Percentiles rank a stretch among this genome's conserved stretches.
These are phyloP conservation scores for Otis tarda DNA, from an alignment of 2,113 vertebrate genomes.

Conservation along the genomic window DNA sequence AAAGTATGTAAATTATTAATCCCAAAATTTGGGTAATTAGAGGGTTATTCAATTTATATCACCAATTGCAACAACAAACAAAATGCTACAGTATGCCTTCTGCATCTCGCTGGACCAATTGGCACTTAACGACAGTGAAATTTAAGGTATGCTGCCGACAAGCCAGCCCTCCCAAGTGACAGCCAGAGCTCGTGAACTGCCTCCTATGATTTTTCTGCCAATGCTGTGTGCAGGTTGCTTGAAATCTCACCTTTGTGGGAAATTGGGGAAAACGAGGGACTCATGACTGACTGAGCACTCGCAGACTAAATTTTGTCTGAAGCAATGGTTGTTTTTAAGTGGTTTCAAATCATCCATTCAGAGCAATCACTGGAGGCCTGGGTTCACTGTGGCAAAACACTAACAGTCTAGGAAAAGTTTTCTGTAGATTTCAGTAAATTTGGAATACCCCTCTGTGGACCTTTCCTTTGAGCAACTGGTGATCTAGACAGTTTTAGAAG, in stretches of 20 bases:
- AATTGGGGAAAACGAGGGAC: neutral
- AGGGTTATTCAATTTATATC: neutral
- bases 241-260: neutral
- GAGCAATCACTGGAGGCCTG: neutral
- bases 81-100: neutral
- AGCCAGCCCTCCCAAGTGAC: neutral
- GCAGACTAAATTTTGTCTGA: neutral
- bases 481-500: neutral
- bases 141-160: neutral
- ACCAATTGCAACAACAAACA: slow-evolving; percentile 23
- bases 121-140: neutral
- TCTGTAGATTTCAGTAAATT: neutral
- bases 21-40: slow-evolving; percentile 10
- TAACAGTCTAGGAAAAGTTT: neutral
- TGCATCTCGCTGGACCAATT: neutral
- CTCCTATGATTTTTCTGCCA: neutral
- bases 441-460: neutral
- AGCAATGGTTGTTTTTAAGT: neutral
- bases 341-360: neutral
- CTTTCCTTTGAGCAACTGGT: neutral
- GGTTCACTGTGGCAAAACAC: neutral
- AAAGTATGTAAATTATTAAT: slow-evolving; percentile 2
- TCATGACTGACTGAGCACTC: neutral
- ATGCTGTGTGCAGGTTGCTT: neutral
- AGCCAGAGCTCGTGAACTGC: neutral